Conservation (phyloP, 2,113 vertebrate genomes). For the Oplegnathus fasciatus region DNA sequence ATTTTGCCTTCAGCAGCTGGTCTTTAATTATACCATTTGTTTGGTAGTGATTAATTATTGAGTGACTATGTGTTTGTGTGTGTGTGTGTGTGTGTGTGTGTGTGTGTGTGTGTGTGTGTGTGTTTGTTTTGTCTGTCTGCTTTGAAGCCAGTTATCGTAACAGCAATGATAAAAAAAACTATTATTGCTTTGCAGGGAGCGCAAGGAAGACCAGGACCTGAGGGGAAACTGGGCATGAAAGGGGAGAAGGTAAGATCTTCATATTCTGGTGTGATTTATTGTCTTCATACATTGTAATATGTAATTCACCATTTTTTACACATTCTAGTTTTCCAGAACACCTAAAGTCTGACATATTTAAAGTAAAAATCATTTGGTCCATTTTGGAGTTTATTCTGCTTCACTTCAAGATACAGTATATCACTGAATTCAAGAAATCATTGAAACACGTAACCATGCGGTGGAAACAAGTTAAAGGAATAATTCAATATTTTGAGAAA, state of each 20-base stretch:
- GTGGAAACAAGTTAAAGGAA: not conserved
- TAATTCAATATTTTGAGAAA: not conserved
- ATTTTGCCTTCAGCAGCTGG: not conserved
- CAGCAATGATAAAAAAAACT: not conserved
- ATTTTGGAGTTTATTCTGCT: not conserved
- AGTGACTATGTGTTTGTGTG: not conserved
- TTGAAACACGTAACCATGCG: not conserved
- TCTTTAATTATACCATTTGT: not conserved
- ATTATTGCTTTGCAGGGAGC: conserved; percentile 80
- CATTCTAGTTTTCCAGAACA: not conserved
- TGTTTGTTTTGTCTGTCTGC: not conserved
- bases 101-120: not conserved
- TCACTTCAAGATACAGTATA: not conserved
- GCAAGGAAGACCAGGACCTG: conserved; percentile 81
- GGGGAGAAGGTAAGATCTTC: conserved; percentile 87
- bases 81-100: not conserved
- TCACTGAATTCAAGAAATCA: not conserved
- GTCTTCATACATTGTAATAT: not conserved
- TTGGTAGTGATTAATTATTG: not conserved
- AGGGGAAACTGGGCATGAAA: conserved; percentile 84
- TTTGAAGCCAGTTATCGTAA: not conserved
- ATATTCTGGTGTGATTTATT: not conserved
- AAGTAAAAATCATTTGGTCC: not conserved
- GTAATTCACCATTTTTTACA: not conserved
- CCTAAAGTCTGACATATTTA: not conserved